Evolutionary conservation across 2,888 invertebrate species (phyloP), one percentile per base, ranked within the genome.

Genomic region (Colostygia pectinataria): DNA sequence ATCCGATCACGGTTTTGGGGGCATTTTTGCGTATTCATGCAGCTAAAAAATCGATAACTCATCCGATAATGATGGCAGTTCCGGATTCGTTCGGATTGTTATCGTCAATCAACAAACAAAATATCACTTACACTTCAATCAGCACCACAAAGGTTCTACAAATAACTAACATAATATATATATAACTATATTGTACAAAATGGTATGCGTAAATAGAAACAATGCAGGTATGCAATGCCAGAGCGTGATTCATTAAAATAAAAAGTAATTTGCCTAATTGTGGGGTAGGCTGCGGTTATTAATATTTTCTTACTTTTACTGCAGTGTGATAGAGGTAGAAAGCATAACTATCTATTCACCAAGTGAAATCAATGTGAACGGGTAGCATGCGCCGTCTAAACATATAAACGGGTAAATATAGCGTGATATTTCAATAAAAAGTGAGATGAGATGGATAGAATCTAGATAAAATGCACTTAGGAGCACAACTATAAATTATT

Each of bases 1-100:
- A 74, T 31, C 40, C 14, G 32, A 41, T 45, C 41, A 41, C 68
- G 61, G 65, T 74, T 71, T 71, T 77, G 68, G 78, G 87, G 86
- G 80, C 76, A 81, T 75, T 84, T 80, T 73, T 77, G 79, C 86
- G 74, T 76, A 80, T 75, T 87, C 87, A 88, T 67, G 66, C 61
- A 56, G 59, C 64, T 64, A 48, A 43, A 47, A 58, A 46, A 23
- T 46, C 46, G 58, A 72, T 77, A 72, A 70, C 73, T 78, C 68
- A 78, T 80, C 59, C 52, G 46, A 53, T 63, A 76, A 77, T 67
- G 66, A 73, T 71, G 73, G 74, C 75, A 75, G 68, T 60, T 64
- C 53, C 52, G 65, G 57, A 69, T 71, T 41, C 32, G 42, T 44
- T 50, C 43, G 44, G 50, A 65, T 62, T 54, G 47, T 48, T 34